These are phyloP conservation scores for Pomacea maculata DNA, from an alignment of 1,140 invertebrate species.

Conservation along the genomic window DNA sequence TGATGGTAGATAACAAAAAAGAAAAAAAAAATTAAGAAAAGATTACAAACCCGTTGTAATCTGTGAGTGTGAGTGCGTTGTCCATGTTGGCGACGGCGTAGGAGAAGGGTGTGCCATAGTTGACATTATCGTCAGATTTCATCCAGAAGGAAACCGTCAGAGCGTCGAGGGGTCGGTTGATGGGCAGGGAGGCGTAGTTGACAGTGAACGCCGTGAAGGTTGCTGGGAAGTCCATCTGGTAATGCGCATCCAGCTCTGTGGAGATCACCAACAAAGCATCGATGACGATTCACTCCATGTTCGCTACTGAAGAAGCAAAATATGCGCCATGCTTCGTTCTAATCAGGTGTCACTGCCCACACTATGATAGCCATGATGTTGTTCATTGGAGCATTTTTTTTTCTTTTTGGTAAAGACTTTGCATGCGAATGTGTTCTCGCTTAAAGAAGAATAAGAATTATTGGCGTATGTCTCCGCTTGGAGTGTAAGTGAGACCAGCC, in stretches of 20 bases:
- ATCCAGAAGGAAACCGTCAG: constrained; percentile 77
- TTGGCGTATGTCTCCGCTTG: too few species aligned
- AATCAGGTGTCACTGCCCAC: too few species aligned
- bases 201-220: constrained; percentile 36
- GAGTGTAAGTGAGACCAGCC: too few species aligned
- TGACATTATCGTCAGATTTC: constrained; percentile 71
- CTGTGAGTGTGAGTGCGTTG: constrained; percentile 76
- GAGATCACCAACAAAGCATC: too few species aligned
- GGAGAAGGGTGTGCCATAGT: constrained; percentile 79
- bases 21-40: not conserved
- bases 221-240: constrained; percentile 47
- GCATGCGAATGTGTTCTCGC: too few species aligned
- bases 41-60: constrained; percentile 74
- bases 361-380: too few species aligned
- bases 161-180: constrained; percentile 57
- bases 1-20: not conserved
- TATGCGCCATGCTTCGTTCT: too few species aligned
- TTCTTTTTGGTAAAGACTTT: too few species aligned
- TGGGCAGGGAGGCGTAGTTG: constrained; percentile 43
- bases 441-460: too few species aligned
- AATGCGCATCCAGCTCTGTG: constrained; percentile 40
- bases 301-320: too few species aligned
- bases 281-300: too few species aligned
- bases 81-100: constrained; percentile 72
- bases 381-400: too few species aligned